Percentiles rank a stretch among this genome's conserved stretches.
phyloP scores from a whole-genome alignment of 2,888 invertebrate species.

The Aromia moschata region DNA sequence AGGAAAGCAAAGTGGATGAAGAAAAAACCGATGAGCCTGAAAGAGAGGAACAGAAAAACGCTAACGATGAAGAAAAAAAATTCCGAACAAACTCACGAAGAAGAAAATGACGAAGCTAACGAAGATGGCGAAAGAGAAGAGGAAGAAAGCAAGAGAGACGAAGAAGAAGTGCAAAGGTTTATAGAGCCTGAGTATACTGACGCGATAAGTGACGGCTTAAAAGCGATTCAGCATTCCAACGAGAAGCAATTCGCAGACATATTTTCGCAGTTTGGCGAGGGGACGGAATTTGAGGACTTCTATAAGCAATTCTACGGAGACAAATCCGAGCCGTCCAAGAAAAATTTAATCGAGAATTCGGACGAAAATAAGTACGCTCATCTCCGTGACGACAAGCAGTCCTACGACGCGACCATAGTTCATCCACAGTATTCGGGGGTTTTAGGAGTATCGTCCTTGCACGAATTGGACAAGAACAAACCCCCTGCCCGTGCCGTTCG shows the following conservation, averaged over 20 bases:
- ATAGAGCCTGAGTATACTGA: not conserved
- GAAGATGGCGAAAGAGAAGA: conserved; percentile 27
- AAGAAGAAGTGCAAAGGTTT: conserved; percentile 26
- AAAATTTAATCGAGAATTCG: conserved; percentile 23
- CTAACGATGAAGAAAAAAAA: conserved; percentile 13
- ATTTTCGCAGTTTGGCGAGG: conserved; percentile 36
- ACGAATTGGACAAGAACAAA: conserved; percentile 53
- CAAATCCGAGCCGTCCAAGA: conserved; percentile 31
- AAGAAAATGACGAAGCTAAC: not conserved
- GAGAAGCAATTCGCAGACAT: conserved; percentile 32
- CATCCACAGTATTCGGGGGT: conserved; percentile 53
- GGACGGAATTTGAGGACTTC: conserved; percentile 35
- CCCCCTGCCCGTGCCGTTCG: conserved; percentile 56
- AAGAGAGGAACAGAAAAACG: not conserved
- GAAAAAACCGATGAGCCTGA: conserved; percentile 15
- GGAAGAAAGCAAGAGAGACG: conserved; percentile 31
- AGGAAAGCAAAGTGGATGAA: conserved; percentile 15
- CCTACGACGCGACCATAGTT: conserved; percentile 34
- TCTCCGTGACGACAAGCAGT: conserved; percentile 34
- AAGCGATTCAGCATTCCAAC: conserved; percentile 26
- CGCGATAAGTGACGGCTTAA: conserved; percentile 3
- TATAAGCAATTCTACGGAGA: conserved; percentile 29
- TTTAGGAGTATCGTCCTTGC: conserved; percentile 45
- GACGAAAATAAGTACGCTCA: conserved; percentile 19
- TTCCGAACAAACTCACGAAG: conserved; percentile 16